These are phyloP conservation scores for Myrmecophaga tridactyla DNA, from an alignment of 2,113 vertebrate species.

Conservation along the genomic window DNA sequence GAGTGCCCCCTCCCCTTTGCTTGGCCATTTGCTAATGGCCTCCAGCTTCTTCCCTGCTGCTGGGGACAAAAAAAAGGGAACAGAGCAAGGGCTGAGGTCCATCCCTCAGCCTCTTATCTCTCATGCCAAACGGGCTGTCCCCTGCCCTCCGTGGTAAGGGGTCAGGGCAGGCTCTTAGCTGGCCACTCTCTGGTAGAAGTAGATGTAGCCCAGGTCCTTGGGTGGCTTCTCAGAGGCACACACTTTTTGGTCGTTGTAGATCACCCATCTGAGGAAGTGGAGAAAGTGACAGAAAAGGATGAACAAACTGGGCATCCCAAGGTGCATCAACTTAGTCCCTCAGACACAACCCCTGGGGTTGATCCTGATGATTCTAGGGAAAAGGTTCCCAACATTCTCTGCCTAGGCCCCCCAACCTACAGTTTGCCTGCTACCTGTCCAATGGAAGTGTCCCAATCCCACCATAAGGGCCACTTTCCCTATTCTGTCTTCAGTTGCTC, in stretches of 20 bases:
- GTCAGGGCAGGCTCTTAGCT: slow-evolving; percentile 85
- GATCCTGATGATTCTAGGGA: background rate
- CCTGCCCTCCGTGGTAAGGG: slow-evolving; percentile 38
- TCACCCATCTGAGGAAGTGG: slow-evolving; percentile 90
- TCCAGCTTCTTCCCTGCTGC: slow-evolving; percentile 54
- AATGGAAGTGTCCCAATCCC: background rate
- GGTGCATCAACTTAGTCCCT: background rate
- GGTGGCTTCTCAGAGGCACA: slow-evolving; percentile 99
- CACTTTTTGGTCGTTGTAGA: slow-evolving; percentile 99
- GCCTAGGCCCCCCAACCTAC: background rate
- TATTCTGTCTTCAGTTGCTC: background rate
- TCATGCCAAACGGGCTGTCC: slow-evolving; percentile 47
- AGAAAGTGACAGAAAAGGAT: background rate
- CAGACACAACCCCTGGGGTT: background rate
- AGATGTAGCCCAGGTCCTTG: slow-evolving; percentile 99
- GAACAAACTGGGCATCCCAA: background rate
- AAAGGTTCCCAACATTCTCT: background rate
- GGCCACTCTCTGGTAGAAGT: slow-evolving; percentile 95
- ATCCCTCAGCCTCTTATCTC: slow-evolving; percentile 53
- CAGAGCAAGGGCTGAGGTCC: slow-evolving; percentile 48
- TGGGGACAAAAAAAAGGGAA: slow-evolving; percentile 57
- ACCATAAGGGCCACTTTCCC: background rate
- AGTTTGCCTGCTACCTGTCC: background rate
- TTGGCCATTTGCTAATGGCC: slow-evolving; percentile 49
- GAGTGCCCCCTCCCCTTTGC: slow-evolving; percentile 58